phyloP scores from a whole-genome alignment of 35 echinoderm and acorn worm genomes.

The Anneissia japonica region DNA sequence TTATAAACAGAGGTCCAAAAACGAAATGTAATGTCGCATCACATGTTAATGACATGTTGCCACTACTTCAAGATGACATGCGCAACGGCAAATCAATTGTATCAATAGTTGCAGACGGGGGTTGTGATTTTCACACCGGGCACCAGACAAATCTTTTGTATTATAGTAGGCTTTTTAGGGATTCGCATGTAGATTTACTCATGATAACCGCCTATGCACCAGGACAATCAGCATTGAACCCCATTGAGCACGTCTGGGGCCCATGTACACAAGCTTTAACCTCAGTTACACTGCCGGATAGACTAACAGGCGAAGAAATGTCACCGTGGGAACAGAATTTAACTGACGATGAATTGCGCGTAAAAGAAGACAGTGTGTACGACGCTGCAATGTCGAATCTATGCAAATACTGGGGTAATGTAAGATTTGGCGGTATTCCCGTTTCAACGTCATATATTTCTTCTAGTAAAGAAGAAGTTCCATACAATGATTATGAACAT shows the following conservation, averaged over 20 bases:
- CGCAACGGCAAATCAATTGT: conserved; percentile 9
- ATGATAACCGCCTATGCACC: neutral
- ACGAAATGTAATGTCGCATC: conserved; percentile 19
- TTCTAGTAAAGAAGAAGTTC: neutral
- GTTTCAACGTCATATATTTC: neutral
- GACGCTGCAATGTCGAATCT: neutral
- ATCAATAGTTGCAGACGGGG: conserved; percentile 21
- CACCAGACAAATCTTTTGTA: neutral
- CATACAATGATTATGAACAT: neutral
- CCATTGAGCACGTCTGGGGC: neutral
- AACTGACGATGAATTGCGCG: neutral
- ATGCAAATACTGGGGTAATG: neutral
- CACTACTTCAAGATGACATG: neutral
- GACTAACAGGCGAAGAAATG: neutral
- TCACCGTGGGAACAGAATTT: neutral
- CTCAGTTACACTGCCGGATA: neutral
- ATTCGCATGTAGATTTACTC: neutral
- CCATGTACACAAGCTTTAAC: neutral
- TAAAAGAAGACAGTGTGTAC: neutral
- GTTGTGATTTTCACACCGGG: conserved; percentile 25
- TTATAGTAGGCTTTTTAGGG: neutral
- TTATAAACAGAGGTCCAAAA: conserved; percentile 15
- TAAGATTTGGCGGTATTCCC: neutral
- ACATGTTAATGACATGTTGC: conserved; percentile 42
- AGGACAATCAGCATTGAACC: neutral